These are phyloP conservation scores for Mesorhabditis belari DNA, from an alignment of 2,888 invertebrate species.

Conservation along the genomic window DNA sequence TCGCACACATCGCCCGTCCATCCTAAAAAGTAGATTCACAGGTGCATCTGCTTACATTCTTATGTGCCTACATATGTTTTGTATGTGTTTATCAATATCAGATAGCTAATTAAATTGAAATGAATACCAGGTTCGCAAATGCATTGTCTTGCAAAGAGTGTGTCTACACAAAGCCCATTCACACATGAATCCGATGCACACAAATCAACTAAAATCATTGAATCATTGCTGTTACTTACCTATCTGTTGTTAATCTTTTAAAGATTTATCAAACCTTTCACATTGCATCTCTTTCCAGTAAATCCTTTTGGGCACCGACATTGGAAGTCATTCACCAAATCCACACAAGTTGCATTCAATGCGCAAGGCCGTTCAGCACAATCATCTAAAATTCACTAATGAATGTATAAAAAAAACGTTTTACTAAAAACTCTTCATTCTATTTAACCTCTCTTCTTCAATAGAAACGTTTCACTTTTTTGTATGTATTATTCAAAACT, in stretches of 20 bases:
- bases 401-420: too few relatives aligned
- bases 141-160: constrained; percentile 66
- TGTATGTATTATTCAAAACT: too few relatives aligned
- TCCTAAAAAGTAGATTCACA: neutral
- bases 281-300: constrained; percentile 87
- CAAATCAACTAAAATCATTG: constrained; percentile 64
- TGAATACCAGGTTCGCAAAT: constrained; percentile 31
- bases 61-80: too few relatives aligned
- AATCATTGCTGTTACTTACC: neutral
- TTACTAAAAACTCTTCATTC: too few relatives aligned
- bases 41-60: too few relatives aligned
- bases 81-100: too few relatives aligned
- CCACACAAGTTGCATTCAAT: constrained; percentile 82
- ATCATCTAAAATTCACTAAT: constrained; percentile 71
- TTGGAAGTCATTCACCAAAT: constrained; percentile 83
- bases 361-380: constrained; percentile 79
- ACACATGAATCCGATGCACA: constrained; percentile 79
- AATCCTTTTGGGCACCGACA: constrained; percentile 90
- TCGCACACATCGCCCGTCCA: constrained; percentile 41
- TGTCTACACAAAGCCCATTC: constrained; percentile 72
- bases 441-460: too few relatives aligned
- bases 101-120: too few relatives aligned
- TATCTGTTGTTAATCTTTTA: neutral
- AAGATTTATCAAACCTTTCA: constrained; percentile 62
- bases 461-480: too few relatives aligned